These are phyloP conservation scores for Ylistrum balloti DNA, from an alignment of 1,140 invertebrate species.

Conservation along the genomic window DNA sequence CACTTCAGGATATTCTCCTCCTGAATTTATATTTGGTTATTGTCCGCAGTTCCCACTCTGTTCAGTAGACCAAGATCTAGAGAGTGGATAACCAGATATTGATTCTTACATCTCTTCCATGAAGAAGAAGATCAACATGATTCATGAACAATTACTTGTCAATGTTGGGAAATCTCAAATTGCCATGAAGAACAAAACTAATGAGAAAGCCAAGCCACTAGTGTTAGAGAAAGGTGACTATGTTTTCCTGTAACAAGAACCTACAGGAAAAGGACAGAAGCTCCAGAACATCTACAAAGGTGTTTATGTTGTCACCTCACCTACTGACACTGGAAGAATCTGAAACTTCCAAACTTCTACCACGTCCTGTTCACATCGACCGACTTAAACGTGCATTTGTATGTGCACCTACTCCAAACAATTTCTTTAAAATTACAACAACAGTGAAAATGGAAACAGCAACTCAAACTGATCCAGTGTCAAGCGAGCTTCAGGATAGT, in stretches of 20 bases:
- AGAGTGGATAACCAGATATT: conserved; percentile 40
- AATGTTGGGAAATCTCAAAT: conserved; percentile 45
- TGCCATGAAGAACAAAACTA: conserved; percentile 41
- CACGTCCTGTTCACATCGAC: conserved; percentile 47
- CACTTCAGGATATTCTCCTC: conserved; percentile 51
- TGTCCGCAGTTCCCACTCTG: conserved; percentile 55
- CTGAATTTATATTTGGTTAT: conserved; percentile 54
- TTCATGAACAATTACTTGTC: conserved; percentile 41
- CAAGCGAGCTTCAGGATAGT: background rate
- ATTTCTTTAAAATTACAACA: conserved; percentile 44
- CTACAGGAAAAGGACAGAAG: too few species aligned
- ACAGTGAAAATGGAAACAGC: background rate
- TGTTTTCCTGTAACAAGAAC: conserved; percentile 51
- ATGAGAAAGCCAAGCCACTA: conserved; percentile 19
- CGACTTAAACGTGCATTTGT: conserved; percentile 51
- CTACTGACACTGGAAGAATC: conserved; percentile 42
- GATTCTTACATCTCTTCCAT: conserved; percentile 41
- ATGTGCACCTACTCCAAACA: background rate
- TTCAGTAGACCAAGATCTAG: conserved; percentile 38
- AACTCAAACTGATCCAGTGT: background rate
- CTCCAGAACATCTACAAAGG: conserved; percentile 46
- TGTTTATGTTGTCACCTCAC: conserved; percentile 46
- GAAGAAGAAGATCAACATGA: conserved; percentile 37
- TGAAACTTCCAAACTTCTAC: background rate
- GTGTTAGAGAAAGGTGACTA: conserved; percentile 49